These are phyloP conservation scores for Homarus gammarus DNA, from an alignment of 2,888 invertebrate species.

Conservation along the genomic window DNA sequence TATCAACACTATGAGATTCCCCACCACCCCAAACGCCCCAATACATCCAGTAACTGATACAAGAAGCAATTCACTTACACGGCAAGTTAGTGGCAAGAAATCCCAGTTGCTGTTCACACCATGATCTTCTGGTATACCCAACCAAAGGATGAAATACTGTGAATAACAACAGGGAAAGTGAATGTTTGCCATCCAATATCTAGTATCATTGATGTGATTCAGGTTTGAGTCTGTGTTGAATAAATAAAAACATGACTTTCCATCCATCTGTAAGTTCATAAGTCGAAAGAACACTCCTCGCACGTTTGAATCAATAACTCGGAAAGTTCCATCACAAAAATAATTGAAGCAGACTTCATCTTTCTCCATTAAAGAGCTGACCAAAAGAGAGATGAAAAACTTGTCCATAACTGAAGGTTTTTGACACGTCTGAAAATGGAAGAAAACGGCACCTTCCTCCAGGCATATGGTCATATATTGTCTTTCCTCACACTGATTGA, in stretches of 20 bases:
- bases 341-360: neutral
- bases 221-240: neutral
- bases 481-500: constrained; percentile 1
- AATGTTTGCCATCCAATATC: neutral
- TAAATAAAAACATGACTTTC: neutral
- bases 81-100: neutral
- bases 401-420: neutral
- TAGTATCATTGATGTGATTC: neutral
- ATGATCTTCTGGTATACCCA: neutral
- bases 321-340: neutral
- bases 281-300: neutral
- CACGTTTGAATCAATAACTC: neutral
- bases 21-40: neutral
- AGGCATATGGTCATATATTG: neutral
- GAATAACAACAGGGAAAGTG: constrained; percentile 21
- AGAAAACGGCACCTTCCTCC: neutral
- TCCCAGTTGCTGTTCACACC: constrained; percentile 8
- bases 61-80: neutral
- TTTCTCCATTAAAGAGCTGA: neutral
- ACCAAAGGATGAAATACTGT: neutral
- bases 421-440: neutral
- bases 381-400: neutral
- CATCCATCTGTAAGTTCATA: neutral
- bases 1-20: neutral
- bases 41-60: neutral